Evolutionary conservation across 1,140 invertebrate species (phyloP).

Genomic region (Drosophila sproati): DNA sequence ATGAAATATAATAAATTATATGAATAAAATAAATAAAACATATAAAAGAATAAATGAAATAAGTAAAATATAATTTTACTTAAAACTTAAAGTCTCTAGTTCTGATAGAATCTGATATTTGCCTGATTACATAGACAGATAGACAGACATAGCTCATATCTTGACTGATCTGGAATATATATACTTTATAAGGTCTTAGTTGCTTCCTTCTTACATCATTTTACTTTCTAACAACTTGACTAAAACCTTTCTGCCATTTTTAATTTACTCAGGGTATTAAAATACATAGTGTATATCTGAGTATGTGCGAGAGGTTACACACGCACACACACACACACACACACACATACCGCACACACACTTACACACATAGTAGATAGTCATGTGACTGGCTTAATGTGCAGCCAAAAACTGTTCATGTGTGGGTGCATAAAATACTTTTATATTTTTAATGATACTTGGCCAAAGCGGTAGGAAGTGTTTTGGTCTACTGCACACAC

Average conservation of each 20-base stretch:
- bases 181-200: not conserved
- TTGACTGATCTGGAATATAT: not conserved
- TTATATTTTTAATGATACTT: conserved; percentile 84
- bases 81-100: no score
- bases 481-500: conserved; percentile 82
- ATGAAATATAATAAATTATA: no score
- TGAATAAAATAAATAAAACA: no score
- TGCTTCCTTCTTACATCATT: no score
- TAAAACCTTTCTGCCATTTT: not conserved
- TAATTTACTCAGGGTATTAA: not conserved
- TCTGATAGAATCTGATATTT: no score
- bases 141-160: no score
- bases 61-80: no score
- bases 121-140: no score
- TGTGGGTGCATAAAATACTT: conserved; percentile 73
- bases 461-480: conserved; percentile 81
- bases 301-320: conserved; percentile 3
- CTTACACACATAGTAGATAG: conserved; percentile 9
- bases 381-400: conserved; percentile 43
- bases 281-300: conserved; percentile 11
- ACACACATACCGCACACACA: not conserved
- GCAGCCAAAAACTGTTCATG: conserved; percentile 37
- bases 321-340: not conserved
- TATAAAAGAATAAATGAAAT: no score
- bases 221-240: not conserved